Base-by-base conservation (phyloP, 1,140 invertebrate genomes). In the Muscidifurax raptorellus region DNA sequence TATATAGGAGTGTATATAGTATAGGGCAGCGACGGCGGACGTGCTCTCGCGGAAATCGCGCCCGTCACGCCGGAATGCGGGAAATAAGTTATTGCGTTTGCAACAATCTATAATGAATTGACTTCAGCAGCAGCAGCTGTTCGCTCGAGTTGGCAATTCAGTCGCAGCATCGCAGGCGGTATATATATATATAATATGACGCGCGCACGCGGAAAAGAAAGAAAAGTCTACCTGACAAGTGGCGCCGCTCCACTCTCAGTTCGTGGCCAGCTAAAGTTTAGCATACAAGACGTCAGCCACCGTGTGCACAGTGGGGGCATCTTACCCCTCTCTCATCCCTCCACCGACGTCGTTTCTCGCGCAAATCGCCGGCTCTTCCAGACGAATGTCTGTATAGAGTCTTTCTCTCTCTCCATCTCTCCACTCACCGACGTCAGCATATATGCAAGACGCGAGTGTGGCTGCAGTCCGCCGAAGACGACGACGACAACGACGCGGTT, bases 341-440 rank as follows among this genome's bases (percentile, higher is more conserved):
- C 30, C 59, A 18, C 59, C 71, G 18, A 27, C 40, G 59, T 67
- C 80, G 15, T 32, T 74, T 87, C 36, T 71, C 71, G 64, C 25
- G 64, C 81, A 76, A 71, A 81, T 80, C 75, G 64, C 40, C n/a
- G 40, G 40, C 75, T 77, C 71, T 32, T 74, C 71, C 32, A 22
- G 28, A 74, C 30, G 22, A 27, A 28, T 47, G 47, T 10, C 25
- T 52, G 18, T 10, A 1, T 18, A 40, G 44, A 2, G 12, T 28
- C 28, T 0, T 27, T 44, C 28, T 4, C 13, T 15, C 25, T 2
- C 40, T 40, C 10, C 15, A 59, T 18, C 52, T 59, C 18, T 59
- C 52, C 5, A 47, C 44, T 59, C 52, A 27, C 6, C 66, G 66
- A 69, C 66, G 66, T 69, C 66, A 69, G 66, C 66, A 3, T 30